These are phyloP conservation scores for Actinopyga echinites DNA, from an alignment of 53 echinoderm and acorn worm species.

Conservation along the genomic window DNA sequence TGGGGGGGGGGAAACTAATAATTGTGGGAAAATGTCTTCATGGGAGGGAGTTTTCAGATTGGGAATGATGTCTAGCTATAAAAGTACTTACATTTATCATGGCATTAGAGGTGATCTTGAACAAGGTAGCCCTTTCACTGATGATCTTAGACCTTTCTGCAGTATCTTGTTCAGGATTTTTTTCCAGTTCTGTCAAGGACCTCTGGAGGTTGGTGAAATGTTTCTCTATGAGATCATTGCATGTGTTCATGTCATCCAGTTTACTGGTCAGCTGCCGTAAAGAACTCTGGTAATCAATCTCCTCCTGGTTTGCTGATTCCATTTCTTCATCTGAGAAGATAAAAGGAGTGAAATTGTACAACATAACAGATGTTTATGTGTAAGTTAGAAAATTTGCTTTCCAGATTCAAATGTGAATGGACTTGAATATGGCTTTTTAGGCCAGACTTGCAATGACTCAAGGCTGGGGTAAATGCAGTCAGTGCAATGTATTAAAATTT, in stretches of 20 bases:
- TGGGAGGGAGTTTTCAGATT: not conserved
- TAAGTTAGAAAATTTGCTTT: too few relatives aligned
- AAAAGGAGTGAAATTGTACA: not conserved
- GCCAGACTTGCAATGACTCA: too few relatives aligned
- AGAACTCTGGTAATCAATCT: conserved; percentile 79
- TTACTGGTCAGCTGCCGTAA: conserved; percentile 87
- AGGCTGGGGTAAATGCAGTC: too few relatives aligned
- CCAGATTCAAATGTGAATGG: too few relatives aligned
- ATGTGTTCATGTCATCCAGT: conserved; percentile 92
- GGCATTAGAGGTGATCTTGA: conserved; percentile 97
- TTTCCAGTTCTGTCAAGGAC: conserved; percentile 85
- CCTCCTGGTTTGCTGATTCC: conserved; percentile 77
- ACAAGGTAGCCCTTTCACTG: conserved; percentile 92
- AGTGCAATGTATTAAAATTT: too few relatives aligned
- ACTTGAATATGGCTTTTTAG: too few relatives aligned
- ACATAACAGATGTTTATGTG: too few relatives aligned
- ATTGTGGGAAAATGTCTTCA: too few relatives aligned
- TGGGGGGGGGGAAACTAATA: too few relatives aligned
- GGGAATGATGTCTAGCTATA: too few relatives aligned
- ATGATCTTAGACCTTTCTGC: conserved; percentile 85
- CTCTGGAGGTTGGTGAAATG: conserved; percentile 91
- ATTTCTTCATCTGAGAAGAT: conserved; percentile 61
- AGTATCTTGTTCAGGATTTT: conserved; percentile 62
- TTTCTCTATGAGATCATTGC: conserved; percentile 97
- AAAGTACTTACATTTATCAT: conserved; percentile 94